Base-by-base conservation (phyloP, 2,113 vertebrate species). In the Pseudolaguvia tuberculata region DNA sequence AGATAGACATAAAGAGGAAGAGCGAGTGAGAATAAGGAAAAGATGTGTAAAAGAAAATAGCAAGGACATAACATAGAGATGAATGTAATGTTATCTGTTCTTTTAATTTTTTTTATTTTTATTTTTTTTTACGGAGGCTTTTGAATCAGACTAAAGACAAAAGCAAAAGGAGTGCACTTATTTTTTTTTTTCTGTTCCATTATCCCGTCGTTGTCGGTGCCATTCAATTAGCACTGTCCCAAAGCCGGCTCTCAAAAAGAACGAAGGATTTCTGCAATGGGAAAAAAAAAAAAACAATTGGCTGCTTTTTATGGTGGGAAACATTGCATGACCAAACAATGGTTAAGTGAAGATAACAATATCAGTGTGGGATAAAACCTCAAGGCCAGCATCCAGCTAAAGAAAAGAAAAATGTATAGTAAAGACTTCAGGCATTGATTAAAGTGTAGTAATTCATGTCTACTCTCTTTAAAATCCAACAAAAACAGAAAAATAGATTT, bases 341-440 rank as follows among this genome's bases (percentile, higher is more conserved):
- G 50, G 68, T 72, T 59, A 79, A 72, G 61, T 70, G 61, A 53
- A 42, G 59, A 74, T 51, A 42, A 81, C 75, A 53, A 69, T 47
- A 66, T 66, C 15, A 20, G 52, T 53, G 67, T 29, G 58, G 52
- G 76, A 81, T 81, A 73, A 81, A 81, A 78, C 76, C 76, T 48
- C 79, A 50, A 70, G 63, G 45, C 75, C 75, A 58, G 42, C 58
- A 53, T 48, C 59, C 66, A 29, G 47, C 66, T 66, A 55, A 66
- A 74, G 48, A 73, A 62, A 55, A 78, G 65, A 65, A 78, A 27
- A 67, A 57, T 75, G 71, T 71, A 71, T 57, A 78, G 70, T 62
- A 62, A 73, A 78, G 71, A 75, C 73, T 57, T 67, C 45, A 68
- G 63, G 27, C 65, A 39, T 67, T 80, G 79, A 80, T 80, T 80